Evolutionary conservation across 2,888 invertebrate species (phyloP).

Genomic region (Mantis religiosa): DNA sequence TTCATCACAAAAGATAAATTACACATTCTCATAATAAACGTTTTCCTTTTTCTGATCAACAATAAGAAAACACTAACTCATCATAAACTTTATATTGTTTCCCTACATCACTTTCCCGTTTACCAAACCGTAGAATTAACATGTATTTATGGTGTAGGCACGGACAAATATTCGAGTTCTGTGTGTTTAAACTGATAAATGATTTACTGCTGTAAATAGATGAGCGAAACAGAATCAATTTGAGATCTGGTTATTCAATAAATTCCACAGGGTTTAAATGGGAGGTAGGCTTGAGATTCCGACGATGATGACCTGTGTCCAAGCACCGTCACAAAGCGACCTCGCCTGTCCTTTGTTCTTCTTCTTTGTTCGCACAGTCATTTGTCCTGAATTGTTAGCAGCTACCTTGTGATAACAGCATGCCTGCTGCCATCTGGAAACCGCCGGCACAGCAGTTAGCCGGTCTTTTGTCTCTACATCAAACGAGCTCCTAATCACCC

Average conservation of each 20-base stretch:
- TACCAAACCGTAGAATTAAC: no score
- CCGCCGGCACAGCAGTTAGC: no score
- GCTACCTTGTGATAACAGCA: neutral
- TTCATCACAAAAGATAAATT: no score
- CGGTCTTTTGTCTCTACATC: neutral
- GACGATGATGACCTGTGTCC: neutral
- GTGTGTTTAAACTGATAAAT: no score
- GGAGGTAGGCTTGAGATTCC: neutral
- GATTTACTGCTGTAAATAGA: no score
- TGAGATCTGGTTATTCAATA: neutral
- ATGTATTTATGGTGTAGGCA: no score
- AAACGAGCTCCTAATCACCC: neutral
- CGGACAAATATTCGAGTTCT: no score
- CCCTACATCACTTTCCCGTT: no score
- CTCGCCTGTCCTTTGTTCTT: neutral
- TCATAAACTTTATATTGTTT: no score
- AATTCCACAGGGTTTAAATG: neutral
- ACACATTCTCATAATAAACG: no score
- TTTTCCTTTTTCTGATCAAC: no score
- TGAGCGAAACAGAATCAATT: neutral
- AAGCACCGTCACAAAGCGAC: neutral
- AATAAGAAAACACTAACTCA: no score
- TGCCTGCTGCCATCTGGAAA: neutral
- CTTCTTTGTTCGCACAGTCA: neutral
- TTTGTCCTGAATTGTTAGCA: neutral